These are phyloP conservation scores for Clavelina lepadiformis DNA, from an alignment of 23 tunicate species.

Conservation along the genomic window DNA sequence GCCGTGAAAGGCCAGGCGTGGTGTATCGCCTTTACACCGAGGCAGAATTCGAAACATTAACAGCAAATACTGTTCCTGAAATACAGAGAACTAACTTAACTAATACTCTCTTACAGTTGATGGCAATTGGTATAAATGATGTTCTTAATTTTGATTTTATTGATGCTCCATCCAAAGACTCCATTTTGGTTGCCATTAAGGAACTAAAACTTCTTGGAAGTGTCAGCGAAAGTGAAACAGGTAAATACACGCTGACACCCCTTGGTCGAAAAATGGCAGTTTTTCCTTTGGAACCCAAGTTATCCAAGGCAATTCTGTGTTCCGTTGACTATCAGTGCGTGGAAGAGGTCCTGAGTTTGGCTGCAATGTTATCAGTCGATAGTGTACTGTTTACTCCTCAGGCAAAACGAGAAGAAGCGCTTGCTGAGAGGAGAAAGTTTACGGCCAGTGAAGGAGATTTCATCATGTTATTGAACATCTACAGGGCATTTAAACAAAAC, in stretches of 20 bases:
- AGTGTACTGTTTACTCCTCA: conserved; percentile 70
- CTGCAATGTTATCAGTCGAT: conserved; percentile 75
- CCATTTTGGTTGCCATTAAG: conserved; percentile 56
- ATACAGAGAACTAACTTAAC: conserved; percentile 71
- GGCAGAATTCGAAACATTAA: conserved; percentile 46
- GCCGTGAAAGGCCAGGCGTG: conserved; percentile 73
- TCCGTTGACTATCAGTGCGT: conserved; percentile 44
- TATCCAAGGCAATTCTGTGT: conserved; percentile 57
- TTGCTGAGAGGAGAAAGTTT: conserved; percentile 45
- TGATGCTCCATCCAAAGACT: conserved; percentile 64
- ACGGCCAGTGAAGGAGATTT: conserved; percentile 85
- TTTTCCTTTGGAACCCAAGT: conserved; percentile 84
- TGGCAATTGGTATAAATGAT: conserved; percentile 83
- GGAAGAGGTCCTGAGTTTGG: conserved; percentile 68
- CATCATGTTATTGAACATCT: conserved; percentile 70
- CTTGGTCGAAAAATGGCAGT: conserved; percentile 70
- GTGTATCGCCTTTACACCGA: conserved; percentile 81
- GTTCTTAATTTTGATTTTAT: conserved; percentile 73
- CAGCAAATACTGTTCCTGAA: conserved; percentile 62
- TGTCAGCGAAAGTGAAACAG: conserved; percentile 21
- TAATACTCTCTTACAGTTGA: conserved; percentile 58
- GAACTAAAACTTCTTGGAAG: conserved; percentile 69
- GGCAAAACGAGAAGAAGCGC: conserved; percentile 56
- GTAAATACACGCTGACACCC: conserved; percentile 34
- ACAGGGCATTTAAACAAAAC: conserved; percentile 56